These are phyloP conservation scores for Hyalella azteca DNA, from an alignment of 2,888 invertebrate genomes.

Conservation along the genomic window DNA sequence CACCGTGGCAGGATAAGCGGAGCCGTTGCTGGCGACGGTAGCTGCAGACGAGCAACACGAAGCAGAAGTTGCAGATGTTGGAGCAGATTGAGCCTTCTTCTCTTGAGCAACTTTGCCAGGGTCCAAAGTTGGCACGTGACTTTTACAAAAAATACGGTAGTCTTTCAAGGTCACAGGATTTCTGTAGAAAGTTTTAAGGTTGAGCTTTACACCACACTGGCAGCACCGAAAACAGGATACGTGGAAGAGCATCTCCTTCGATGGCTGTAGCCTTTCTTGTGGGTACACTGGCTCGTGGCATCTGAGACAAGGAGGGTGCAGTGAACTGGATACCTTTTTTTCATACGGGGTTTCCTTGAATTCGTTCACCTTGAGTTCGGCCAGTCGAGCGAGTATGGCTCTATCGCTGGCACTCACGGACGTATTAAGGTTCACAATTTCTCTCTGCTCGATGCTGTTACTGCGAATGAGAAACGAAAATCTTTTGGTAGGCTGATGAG, in stretches of 20 bases:
- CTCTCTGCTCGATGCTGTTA: slow-evolving; percentile 19
- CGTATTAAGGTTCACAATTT: background rate
- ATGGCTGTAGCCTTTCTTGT: slow-evolving; percentile 48
- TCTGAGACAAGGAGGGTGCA: slow-evolving; percentile 50
- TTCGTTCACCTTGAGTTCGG: slow-evolving; percentile 45
- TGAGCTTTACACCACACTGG: slow-evolving; percentile 51
- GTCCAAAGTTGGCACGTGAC: slow-evolving; percentile 52
- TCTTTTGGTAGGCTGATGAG: slow-evolving; percentile 52
- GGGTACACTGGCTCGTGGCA: slow-evolving; percentile 54
- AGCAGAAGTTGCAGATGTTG: background rate
- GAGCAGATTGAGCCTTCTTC: background rate
- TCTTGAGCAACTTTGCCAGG: slow-evolving; percentile 19
- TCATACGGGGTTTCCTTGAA: slow-evolving; percentile 7
- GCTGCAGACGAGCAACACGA: background rate
- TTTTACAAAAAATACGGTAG: slow-evolving; percentile 50
- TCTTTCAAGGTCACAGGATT: slow-evolving; percentile 49
- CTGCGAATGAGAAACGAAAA: slow-evolving; percentile 56
- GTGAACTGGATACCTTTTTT: slow-evolving; percentile 25
- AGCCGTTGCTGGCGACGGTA: background rate
- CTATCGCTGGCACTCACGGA: slow-evolving; percentile 52
- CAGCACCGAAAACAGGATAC: slow-evolving; percentile 53
- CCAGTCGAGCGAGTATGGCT: slow-evolving; percentile 54
- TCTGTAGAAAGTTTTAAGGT: slow-evolving; percentile 52
- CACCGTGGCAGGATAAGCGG: too few species aligned
- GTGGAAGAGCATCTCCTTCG: slow-evolving; percentile 49